Base-by-base conservation (phyloP, 2,797 vertebrate genomes). In the Premnoplex brunnescens region DNA sequence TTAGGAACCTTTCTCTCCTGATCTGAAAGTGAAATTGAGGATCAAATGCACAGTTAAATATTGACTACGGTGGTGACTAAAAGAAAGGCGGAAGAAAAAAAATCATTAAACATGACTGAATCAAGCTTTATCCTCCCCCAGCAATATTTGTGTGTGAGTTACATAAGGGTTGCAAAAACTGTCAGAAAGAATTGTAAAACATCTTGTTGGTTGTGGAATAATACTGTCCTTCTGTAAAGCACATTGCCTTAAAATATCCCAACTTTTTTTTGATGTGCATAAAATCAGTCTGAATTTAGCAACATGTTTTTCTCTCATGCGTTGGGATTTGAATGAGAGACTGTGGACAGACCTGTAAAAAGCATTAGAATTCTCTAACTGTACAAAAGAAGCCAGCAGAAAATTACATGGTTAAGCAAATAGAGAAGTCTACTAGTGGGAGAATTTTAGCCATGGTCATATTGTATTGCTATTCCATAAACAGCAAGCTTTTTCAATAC, bases 351-450 rank as follows among this genome's bases (percentile, higher is more conserved):
- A 93, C 67, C 72, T 96, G 85, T 93, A 89, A 94, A 96, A 94
- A 91, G 68, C 71, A 80, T 94, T 96, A 91, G 93, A 94, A 94
- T 88, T 86, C 37, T 69, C 15, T 95, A 91, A 94, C 93, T 96
- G 72, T 83, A 10, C 24, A 9, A 95, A 97, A 87, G 87, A 76
- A 91, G 63, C 34, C 85, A 92, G 74, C 62, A 66, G 34, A 84
- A 94, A 69, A 39, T 88, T 82, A 62, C 6, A 34, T 48, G 32
- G 55, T 77, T 94, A 87, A 28, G 36, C 36, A 76, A 85, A 81
- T 22, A 52, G 3, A 32, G 58, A 75, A 78, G 32, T 72, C 22
- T 44, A 6, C 56, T 44, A 49, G 41, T n/a, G 58, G 58, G 46
- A 55, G 55, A 18, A 52, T 48, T 93, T 89, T 63, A 86, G 30